phyloP scores from a whole-genome alignment of 2,113 vertebrate species.

The Neogale vison region DNA sequence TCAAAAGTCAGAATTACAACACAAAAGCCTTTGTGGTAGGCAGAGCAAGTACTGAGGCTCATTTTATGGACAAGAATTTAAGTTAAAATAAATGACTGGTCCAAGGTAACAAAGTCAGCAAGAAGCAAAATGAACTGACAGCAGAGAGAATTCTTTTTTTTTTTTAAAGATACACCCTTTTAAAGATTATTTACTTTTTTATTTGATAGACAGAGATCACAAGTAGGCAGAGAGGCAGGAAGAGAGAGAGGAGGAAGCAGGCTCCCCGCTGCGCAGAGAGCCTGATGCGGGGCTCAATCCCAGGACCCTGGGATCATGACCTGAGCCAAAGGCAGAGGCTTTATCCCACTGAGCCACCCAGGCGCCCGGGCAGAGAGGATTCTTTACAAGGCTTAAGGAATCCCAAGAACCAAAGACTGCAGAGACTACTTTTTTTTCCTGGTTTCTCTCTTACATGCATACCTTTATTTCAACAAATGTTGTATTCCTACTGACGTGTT shows the following conservation, averaged over 20 bases:
- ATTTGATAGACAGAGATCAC: too few species aligned
- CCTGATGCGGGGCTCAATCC: too few species aligned
- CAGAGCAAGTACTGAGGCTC: background rate
- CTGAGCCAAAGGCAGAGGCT: too few species aligned
- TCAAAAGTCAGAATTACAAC: background rate
- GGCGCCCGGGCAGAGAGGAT: background rate
- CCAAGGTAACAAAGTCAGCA: background rate
- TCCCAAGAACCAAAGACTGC: background rate
- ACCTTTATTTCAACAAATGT: background rate
- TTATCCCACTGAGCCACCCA: too few species aligned
- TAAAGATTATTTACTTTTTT: too few species aligned
- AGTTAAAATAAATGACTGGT: slow-evolving; percentile 24
- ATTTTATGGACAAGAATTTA: background rate
- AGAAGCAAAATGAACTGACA: background rate
- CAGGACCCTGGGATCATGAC: too few species aligned
- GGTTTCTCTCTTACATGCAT: background rate
- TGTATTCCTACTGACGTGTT: background rate
- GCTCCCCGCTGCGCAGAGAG: too few species aligned
- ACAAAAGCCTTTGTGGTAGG: background rate
- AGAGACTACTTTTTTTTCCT: background rate
- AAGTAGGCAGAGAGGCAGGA: too few species aligned
- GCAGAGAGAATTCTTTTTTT: background rate
- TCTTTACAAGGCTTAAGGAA: background rate
- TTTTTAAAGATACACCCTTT: too few species aligned
- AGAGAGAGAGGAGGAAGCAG: too few species aligned